Evolutionary conservation across 2,113 vertebrate species (phyloP).

Genomic region (Copsychus sechellarum): DNA sequence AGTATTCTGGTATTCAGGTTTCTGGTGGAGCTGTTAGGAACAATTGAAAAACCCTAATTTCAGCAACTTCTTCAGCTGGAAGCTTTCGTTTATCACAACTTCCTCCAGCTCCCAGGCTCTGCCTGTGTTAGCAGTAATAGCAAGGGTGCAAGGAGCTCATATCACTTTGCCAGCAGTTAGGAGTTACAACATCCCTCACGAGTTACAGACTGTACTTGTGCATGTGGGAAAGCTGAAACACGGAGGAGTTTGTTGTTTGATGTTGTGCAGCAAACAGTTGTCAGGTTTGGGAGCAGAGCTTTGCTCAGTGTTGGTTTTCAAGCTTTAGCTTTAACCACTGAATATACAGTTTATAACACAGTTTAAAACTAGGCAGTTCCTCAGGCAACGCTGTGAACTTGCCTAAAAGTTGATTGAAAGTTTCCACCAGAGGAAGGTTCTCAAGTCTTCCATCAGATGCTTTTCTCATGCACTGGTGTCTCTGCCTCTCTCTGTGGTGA

Average conservation of each 20-base stretch:
- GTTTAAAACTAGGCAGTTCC: not conserved
- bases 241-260: not conserved
- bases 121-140: not conserved
- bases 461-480: not conserved
- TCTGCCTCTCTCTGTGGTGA: not conserved
- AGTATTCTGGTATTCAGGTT: not conserved
- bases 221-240: not conserved
- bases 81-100: not conserved
- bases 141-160: not conserved
- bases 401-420: not conserved
- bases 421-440: not conserved
- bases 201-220: not conserved
- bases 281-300: not conserved
- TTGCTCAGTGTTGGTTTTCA: not conserved
- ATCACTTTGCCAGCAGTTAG: not conserved
- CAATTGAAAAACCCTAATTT: not conserved
- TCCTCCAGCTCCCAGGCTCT: not conserved
- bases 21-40: not conserved
- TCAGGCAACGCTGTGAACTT: not conserved
- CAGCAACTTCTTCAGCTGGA: not conserved
- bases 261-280: not conserved
- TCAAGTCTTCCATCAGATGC: not conserved
- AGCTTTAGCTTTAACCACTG: not conserved
- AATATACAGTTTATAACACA: not conserved
- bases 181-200: not conserved